Evolutionary conservation across 1,140 invertebrate species (phyloP).

Genomic region (Wasmannia auropunctata): DNA sequence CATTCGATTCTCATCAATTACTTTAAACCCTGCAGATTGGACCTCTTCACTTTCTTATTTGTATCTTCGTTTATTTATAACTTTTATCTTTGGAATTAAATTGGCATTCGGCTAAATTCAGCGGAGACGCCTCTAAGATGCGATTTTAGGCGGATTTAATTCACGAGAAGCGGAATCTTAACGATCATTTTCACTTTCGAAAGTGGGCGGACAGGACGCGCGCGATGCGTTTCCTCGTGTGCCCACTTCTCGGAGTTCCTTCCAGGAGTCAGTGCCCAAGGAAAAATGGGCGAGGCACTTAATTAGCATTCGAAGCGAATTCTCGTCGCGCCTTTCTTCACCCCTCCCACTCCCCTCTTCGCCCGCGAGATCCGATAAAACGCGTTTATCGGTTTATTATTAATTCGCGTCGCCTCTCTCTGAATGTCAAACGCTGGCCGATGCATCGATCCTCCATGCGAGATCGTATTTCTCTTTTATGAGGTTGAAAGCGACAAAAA

Average conservation of each 20-base stretch:
- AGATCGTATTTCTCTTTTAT: not conserved
- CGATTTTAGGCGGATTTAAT: slow-evolving; percentile 3
- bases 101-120: not conserved
- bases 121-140: not conserved
- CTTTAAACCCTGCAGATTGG: not conserved
- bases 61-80: not conserved
- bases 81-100: not conserved
- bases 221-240: slow-evolving; percentile 10
- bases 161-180: not conserved
- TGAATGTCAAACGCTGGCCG: slow-evolving; percentile 18
- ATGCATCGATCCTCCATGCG: not conserved
- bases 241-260: not conserved
- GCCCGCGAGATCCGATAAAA: slow-evolving; percentile 14
- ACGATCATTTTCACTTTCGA: slow-evolving; percentile 71
- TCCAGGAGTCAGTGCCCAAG: slow-evolving; percentile 43
- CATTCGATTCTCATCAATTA: not conserved
- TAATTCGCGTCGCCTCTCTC: slow-evolving; percentile 39
- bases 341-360: too few species aligned
- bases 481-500: not conserved
- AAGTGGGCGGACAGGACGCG: slow-evolving; percentile 35
- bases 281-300: slow-evolving; percentile 72
- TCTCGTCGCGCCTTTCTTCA: slow-evolving; percentile 71
- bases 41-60: not conserved
- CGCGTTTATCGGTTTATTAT: slow-evolving; percentile 46
- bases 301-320: slow-evolving; percentile 79